phyloP scores from a whole-genome alignment of 2,888 invertebrate genomes.

The Pasiphila rectangulata region DNA sequence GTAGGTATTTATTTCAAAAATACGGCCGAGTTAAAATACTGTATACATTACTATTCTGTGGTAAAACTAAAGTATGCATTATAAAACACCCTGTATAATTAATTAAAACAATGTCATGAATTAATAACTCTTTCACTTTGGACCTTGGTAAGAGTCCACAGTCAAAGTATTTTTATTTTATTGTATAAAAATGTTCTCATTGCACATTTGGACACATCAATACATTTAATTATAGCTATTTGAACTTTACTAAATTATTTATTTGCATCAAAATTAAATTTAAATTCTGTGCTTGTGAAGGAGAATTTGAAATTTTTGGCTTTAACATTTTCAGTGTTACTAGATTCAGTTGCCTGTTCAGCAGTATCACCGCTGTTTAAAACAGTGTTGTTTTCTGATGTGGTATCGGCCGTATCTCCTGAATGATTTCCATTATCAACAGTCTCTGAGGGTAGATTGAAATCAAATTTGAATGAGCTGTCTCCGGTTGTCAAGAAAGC shows the following conservation, averaged over 20 bases:
- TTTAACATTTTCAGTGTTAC: slow-evolving; percentile 31
- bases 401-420: slow-evolving; percentile 17
- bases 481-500: slow-evolving; percentile 74
- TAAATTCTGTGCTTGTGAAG: slow-evolving; percentile 79
- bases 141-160: neutral
- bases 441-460: slow-evolving; percentile 53
- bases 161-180: neutral
- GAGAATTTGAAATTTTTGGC: slow-evolving; percentile 60
- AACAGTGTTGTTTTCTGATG: slow-evolving; percentile 8
- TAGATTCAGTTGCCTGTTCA: slow-evolving; percentile 27
- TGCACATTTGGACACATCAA: slow-evolving; percentile 15
- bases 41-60: no score
- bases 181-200: slow-evolving; percentile 12
- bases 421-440: slow-evolving; percentile 38
- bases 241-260: slow-evolving; percentile 35
- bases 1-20: no score
- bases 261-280: slow-evolving; percentile 83
- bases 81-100: no score
- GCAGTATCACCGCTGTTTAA: slow-evolving; percentile 20
- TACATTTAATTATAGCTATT: slow-evolving; percentile 1
- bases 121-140: neutral
- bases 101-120: neutral
- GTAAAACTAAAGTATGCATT: neutral
- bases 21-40: no score
- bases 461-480: slow-evolving; percentile 80